Evolutionary conservation across 2,888 invertebrate genomes (phyloP).

Genomic region (Dryomyza anilis): DNA sequence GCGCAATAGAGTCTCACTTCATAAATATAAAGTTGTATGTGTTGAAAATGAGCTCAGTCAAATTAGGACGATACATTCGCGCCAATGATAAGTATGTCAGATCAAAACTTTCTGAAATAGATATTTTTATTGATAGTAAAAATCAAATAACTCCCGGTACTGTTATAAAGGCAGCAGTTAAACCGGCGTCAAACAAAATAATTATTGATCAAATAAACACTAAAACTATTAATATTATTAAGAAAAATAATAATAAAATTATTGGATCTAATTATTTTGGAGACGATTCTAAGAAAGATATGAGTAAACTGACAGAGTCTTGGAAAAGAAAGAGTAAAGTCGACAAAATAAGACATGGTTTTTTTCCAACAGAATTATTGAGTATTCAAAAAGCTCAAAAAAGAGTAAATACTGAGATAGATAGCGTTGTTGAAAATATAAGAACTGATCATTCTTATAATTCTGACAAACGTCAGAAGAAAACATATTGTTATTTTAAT

Average conservation of each 20-base stretch:
- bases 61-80: neutral
- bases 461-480: neutral
- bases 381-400: neutral
- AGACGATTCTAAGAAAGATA: neutral
- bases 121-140: neutral
- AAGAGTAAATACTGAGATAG: neutral
- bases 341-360: neutral
- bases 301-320: neutral
- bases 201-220: neutral
- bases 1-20: neutral
- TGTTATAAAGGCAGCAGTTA: neutral
- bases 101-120: neutral
- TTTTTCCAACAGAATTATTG: neutral
- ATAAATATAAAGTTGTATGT: neutral
- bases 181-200: neutral
- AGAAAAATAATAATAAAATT: neutral
- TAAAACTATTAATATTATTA: neutral
- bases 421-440: neutral
- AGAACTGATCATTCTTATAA: neutral
- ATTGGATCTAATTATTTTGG: neutral
- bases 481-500: neutral
- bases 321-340: neutral
- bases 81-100: neutral
- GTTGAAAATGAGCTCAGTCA: neutral
- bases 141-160: neutral